Evolutionary conservation across 2,888 invertebrate species (phyloP).

Genomic region (Periphyllus acericola): DNA sequence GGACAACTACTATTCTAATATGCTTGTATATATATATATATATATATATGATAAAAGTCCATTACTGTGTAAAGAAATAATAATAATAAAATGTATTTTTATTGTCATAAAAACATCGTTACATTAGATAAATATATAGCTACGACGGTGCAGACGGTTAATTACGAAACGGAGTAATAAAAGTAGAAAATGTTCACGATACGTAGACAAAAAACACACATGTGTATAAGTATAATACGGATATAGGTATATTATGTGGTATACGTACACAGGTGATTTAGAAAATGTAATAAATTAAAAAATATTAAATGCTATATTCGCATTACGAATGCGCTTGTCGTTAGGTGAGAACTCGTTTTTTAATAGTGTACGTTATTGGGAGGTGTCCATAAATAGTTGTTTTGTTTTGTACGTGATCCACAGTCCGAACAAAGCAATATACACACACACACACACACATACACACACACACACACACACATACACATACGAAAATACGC

Average conservation of each 20-base stretch:
- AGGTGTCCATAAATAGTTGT: slow-evolving; percentile 40
- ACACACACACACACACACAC: not conserved
- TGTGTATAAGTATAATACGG: not conserved
- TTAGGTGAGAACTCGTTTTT: slow-evolving; percentile 41
- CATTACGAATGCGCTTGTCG: slow-evolving; percentile 16
- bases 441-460: not conserved
- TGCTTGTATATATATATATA: not conserved
- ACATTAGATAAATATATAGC: slow-evolving; percentile 11
- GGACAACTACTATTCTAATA: not conserved
- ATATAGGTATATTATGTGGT: not conserved
- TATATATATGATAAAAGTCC: slow-evolving; percentile 23
- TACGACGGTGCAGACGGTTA: slow-evolving; percentile 20
- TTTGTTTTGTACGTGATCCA: slow-evolving; percentile 24
- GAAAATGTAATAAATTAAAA: slow-evolving; percentile 39
- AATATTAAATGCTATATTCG: slow-evolving; percentile 21
- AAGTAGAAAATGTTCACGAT: slow-evolving; percentile 31
- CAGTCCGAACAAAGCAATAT: not conserved
- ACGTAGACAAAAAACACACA: not conserved
- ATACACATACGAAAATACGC: not conserved
- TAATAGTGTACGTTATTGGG: slow-evolving; percentile 39
- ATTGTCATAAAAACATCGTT: slow-evolving; percentile 31
- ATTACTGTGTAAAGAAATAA: slow-evolving; percentile 21
- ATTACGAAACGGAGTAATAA: slow-evolving; percentile 44
- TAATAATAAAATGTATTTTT: slow-evolving; percentile 38
- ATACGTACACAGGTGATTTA: slow-evolving; percentile 15